Base-by-base conservation (phyloP, 2,888 invertebrate genomes). In the Agrotis segetum region DNA sequence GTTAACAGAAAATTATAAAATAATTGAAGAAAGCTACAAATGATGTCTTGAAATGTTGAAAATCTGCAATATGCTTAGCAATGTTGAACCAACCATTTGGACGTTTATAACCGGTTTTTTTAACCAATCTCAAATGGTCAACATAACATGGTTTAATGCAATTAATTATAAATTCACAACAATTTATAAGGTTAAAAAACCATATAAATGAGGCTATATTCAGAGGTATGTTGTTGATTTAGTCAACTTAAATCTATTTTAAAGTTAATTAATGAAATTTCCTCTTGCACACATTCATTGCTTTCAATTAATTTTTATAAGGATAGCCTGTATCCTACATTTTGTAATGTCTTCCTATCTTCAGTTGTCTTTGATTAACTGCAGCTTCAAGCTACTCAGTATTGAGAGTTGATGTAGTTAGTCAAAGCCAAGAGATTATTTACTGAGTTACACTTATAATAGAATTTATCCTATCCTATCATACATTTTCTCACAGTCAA, bases 301-400 rank as follows among this genome's bases (percentile, higher is more conserved):
- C 40, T 40, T 40, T 40, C 34, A 61, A 46, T 21, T 47, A 1
- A 1, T 17, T 67, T 19, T 44, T 34, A 50, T 50, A n/a, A 2
- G 29, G 49, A 75, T 70, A 80, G 58, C 64, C 21, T 46, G 61
- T 68, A 79, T 73, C 76, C n/a, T 21, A 66, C 50, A 44, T n/a
- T 40, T 56, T 40, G 47, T n/a, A 29, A 50, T 49, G 40, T 0
- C 52, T 56, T 50, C 13, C 40, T 19, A 24, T 24, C 47, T 52
- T 44, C 55, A n/a, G 21, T 40, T 21, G 24, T 11, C 13, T 3
- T 29, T 24, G 11, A n/a, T 50, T 40, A 59, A 53, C 17, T 34
- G 24, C 34, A 9, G 5, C 17, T 34, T 0, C 6, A 24, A 21
- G 7, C n/a, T 44, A 29, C 3, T 7, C 24, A 3, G 11, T 11